Conservation (phyloP, 2,797 vertebrate species). For the Sternotherus odoratus region DNA sequence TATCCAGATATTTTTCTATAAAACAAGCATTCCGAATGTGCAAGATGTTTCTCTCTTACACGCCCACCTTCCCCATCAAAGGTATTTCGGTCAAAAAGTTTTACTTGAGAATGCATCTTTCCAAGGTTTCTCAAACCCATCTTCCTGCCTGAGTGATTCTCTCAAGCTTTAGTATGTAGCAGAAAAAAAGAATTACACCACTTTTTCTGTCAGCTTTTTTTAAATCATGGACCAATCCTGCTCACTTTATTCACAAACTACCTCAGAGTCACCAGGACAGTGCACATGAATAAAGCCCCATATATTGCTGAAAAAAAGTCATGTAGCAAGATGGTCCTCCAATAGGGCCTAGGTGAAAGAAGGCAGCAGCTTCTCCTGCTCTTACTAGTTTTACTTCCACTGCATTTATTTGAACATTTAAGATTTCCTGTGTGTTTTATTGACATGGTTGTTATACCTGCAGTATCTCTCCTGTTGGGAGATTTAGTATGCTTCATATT, state of each 20-base stretch:
- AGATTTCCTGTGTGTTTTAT: background rate
- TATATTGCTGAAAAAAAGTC: background rate
- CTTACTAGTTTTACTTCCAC: background rate
- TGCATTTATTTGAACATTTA: background rate
- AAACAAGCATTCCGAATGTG: background rate
- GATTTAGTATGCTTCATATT: background rate
- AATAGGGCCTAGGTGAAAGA: background rate
- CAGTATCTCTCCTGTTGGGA: background rate
- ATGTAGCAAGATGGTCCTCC: fast-evolving
- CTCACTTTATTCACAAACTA: background rate
- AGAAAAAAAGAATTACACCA: background rate
- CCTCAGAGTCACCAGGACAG: background rate
- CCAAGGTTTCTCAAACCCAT: background rate
- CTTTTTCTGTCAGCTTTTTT: background rate
- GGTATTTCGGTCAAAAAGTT: background rate
- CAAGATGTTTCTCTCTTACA: no score
- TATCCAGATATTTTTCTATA: background rate
- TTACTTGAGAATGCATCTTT: background rate
- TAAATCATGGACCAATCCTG: background rate
- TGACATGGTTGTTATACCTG: background rate
- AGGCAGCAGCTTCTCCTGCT: background rate
- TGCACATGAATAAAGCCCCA: background rate
- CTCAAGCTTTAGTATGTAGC: background rate
- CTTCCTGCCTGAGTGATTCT: background rate
- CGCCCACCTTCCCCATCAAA: background rate